Evolutionary conservation across 2,888 invertebrate genomes (phyloP), one percentile per base, ranked within the genome.

Genomic region (Archips crataeganus): DNA sequence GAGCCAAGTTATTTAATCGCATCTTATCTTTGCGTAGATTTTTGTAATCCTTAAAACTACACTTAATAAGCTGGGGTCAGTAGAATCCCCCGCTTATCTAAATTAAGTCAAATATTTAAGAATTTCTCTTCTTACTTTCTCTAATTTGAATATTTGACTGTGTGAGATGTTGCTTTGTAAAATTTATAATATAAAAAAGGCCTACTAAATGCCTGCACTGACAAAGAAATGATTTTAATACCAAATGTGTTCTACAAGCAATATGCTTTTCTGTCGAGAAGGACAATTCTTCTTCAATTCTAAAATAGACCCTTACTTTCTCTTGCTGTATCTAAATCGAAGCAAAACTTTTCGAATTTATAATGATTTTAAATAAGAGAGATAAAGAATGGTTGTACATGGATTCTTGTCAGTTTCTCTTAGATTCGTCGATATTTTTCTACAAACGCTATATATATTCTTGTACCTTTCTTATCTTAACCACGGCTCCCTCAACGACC

Each of bases 1-100:
- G 36, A 62, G 36, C 39, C 36, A 39, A 62, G 39, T 62, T n/a
- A 34, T 36, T 62, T 62, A 36, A 71, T 57, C 15, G 45, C 62
- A 11, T n/a, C 6, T 54, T 54, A 15, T 54, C 32, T 32, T 57
- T 57, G 10, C 10, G 32, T 32, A 57, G 57, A 11, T 32, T 57
- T 57, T 57, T 57, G 32, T 57, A 57, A 57, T 57, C 4, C 57
- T 15, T 57, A 32, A 32, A 10, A 49, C 3, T 23, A 11, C 2
- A 4, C 57, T 3, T 32, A 10, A 10, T 57, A 32, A 57, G 32
- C 57, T 10, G 32, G 32, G 32, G 10, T 9, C 9, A 42, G 62
- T 62, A 13, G 42, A 61, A 60, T 34, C 34, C n/a, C 45, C 23
- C 63, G 47, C 63, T 32, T n/a, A 60, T 2, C 45, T 42, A 23